Conservation (phyloP, 2,888 invertebrate species). For the Bruchidius siliquastri region DNA sequence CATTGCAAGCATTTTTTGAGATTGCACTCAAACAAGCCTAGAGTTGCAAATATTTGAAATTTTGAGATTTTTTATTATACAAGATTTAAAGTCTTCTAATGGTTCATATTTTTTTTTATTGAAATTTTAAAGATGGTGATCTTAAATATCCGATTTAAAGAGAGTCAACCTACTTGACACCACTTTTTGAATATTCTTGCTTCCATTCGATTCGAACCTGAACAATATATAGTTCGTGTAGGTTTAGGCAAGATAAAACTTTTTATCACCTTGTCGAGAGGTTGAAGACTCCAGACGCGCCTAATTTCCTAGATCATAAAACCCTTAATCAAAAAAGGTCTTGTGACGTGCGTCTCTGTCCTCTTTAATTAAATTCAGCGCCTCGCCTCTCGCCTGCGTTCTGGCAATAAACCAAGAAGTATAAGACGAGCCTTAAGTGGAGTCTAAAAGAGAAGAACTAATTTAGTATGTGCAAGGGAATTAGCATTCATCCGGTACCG, state of each 20-base stretch:
- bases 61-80: too few species aligned
- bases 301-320: not conserved
- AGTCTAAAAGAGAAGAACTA: conserved; percentile 18
- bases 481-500: conserved; percentile 26
- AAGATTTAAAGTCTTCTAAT: too few species aligned
- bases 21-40: too few species aligned
- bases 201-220: not conserved
- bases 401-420: not conserved
- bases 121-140: too few species aligned
- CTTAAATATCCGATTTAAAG: too few species aligned
- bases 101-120: too few species aligned
- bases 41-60: too few species aligned
- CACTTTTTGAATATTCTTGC: too few species aligned
- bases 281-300: not conserved
- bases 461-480: conserved; percentile 26
- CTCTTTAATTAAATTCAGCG: conserved; percentile 20
- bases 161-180: too few species aligned
- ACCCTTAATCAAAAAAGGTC: not conserved
- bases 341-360: not conserved
- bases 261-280: not conserved
- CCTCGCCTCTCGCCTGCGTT: not conserved
- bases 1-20: too few species aligned
- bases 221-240: not conserved
- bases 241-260: not conserved
- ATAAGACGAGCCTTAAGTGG: conserved; percentile 7